A percentile compares a stretch with the other conserved stretches of the same genome.
phyloP scores from a whole-genome alignment of 1,140 invertebrate genomes.

The Gryon sp. region DNA sequence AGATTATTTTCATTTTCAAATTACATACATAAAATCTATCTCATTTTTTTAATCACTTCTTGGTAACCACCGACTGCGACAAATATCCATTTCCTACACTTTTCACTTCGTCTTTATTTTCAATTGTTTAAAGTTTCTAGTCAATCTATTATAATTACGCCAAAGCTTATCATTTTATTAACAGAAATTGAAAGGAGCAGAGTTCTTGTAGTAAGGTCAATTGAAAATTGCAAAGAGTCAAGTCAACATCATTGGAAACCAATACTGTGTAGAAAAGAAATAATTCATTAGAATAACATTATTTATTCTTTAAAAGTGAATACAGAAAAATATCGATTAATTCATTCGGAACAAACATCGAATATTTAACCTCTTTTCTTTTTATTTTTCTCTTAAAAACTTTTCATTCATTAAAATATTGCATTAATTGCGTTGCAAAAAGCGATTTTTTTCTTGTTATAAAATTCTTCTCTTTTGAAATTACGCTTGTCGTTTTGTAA shows the following conservation, averaged over 20 bases:
- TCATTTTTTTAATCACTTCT: too few species aligned
- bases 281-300: background rate
- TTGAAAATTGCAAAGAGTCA: slow-evolving; percentile 44
- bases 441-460: too few species aligned
- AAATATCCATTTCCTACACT: background rate
- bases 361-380: too few species aligned
- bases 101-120: slow-evolving; percentile 4
- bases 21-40: too few species aligned
- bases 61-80: background rate
- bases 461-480: background rate
- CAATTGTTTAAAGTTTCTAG: slow-evolving; percentile 38
- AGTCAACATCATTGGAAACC: slow-evolving; percentile 25
- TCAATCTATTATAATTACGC: slow-evolving; percentile 46
- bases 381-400: too few species aligned
- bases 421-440: too few species aligned
- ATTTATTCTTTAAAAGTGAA: background rate
- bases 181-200: slow-evolving; percentile 52
- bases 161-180: slow-evolving; percentile 46
- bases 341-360: too few species aligned
- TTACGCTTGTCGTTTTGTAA: slow-evolving; percentile 18
- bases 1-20: too few species aligned
- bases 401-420: too few species aligned
- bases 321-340: background rate
- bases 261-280: slow-evolving; percentile 13
- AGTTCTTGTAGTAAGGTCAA: slow-evolving; percentile 52